phyloP scores from a whole-genome alignment of 37 sponge, comb jelly and placozoan genomes.

The Cliona cf. orientalis region DNA sequence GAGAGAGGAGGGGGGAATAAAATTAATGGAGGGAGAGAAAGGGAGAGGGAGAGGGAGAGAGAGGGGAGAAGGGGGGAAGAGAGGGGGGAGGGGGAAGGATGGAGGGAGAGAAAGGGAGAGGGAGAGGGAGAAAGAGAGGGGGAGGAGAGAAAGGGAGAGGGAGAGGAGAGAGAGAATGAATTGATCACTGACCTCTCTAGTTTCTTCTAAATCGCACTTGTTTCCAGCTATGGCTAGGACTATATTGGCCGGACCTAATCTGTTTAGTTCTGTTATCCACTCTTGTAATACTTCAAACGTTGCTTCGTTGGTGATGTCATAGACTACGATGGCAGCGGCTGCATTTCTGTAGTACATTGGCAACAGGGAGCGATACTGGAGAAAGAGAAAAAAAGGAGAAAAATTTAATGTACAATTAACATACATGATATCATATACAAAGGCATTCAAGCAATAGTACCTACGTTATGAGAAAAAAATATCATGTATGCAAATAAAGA shows the following conservation, averaged over 20 bases:
- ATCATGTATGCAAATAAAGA: no score
- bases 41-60: no score
- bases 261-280: conserved; percentile 86
- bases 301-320: conserved; percentile 84
- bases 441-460: no score
- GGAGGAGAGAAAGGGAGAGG: no score
- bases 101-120: no score
- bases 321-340: conserved; percentile 92
- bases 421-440: background rate
- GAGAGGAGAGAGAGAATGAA: no score
- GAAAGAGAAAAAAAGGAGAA: background rate
- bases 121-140: no score
- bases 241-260: conserved; percentile 82
- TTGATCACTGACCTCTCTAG: conserved; percentile 76
- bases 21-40: no score
- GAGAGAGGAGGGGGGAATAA: no score
- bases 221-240: conserved; percentile 93
- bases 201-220: conserved; percentile 86
- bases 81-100: no score
- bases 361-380: conserved; percentile 84
- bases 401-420: background rate
- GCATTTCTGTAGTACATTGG: conserved; percentile 96
- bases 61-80: no score
- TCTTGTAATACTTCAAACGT: conserved; percentile 65
- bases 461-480: no score